Base-by-base conservation (phyloP, 2,888 invertebrate genomes). In the Sthenelais limicola region DNA sequence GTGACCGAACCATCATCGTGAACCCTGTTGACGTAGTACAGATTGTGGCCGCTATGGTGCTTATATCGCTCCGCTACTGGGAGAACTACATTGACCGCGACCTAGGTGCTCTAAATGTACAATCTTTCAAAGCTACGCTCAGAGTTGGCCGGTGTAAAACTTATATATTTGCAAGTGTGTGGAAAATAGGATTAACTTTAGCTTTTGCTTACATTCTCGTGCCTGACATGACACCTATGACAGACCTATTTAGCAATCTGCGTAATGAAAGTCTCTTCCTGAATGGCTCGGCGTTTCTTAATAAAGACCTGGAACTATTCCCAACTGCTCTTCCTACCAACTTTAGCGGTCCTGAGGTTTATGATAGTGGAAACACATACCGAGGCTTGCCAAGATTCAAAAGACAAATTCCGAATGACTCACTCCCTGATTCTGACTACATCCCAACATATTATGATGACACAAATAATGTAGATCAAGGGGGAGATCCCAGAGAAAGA, bases 131-230 rank as follows among this genome's bases (percentile, higher is more conserved):
- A 62, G 35, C 58, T 21, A 67, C 68, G 15, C 49, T 78, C 32
- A 24, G 76, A 15, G 54, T 73, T 7, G 78, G 76, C 9, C 43
- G 77, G 5, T 76, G 76, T 47, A 78, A 78, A 47, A 78, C 76
- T n/a, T 78, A 78, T 73, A 76, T 78, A 32, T 78, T 78, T 56
- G 76, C 77, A n/a, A 78, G 77, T 54, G 30, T 78, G 21, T 78
- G 77, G 77, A 78, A 78, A 71, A 75, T 74, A 12, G 77, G 74
- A 3, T 38, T 78, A 49, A 78, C 78, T 3, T 33, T 78, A 5
- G 77, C 77, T 48, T 78, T 76, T 51, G 76, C 74, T 21, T 78
- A 78, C 30, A 72, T 78, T 9, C 73, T 78, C 26, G 67, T 78
- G 15, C 78, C 78, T 2, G 51, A 78, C 28, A 78, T 78, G 78